These are phyloP conservation scores for Chironomus striatipennis DNA, from an alignment of 1,140 invertebrate species.

Conservation along the genomic window DNA sequence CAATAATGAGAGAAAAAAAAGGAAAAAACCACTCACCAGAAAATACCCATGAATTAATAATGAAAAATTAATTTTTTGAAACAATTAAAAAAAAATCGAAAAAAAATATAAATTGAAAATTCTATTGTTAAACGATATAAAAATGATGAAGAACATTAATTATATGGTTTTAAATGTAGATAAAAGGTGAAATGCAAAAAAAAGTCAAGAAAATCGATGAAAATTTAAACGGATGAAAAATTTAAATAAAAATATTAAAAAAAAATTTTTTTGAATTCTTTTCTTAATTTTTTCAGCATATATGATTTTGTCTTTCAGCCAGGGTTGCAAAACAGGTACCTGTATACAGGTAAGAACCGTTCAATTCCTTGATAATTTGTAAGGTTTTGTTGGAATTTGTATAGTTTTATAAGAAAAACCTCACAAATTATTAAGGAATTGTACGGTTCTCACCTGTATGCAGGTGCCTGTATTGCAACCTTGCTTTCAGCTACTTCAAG, in stretches of 20 bases:
- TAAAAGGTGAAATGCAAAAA: slow-evolving; percentile 18
- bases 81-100: slow-evolving; percentile 9
- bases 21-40: neutral
- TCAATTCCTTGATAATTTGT: no score
- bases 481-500: no score
- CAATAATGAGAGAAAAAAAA: no score
- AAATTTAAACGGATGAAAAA: slow-evolving; percentile 8
- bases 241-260: slow-evolving; percentile 24
- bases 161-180: slow-evolving; percentile 24
- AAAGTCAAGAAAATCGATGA: neutral
- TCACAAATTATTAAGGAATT: no score
- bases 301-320: no score
- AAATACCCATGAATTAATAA: neutral
- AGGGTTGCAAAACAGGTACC: no score
- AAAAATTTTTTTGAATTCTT: neutral
- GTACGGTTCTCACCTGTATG: no score
- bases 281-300: neutral
- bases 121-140: slow-evolving; percentile 14
- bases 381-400: no score
- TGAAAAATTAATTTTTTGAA: slow-evolving; percentile 3
- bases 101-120: slow-evolving; percentile 8
- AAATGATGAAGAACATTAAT: slow-evolving; percentile 15
- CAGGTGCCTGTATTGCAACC: no score
- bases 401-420: no score
- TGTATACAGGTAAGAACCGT: no score